Percentiles rank a stretch among this genome's conserved stretches.
Evolutionary conservation across 2,797 vertebrate species (phyloP).

Genomic region (Chrysolophus pictus): DNA sequence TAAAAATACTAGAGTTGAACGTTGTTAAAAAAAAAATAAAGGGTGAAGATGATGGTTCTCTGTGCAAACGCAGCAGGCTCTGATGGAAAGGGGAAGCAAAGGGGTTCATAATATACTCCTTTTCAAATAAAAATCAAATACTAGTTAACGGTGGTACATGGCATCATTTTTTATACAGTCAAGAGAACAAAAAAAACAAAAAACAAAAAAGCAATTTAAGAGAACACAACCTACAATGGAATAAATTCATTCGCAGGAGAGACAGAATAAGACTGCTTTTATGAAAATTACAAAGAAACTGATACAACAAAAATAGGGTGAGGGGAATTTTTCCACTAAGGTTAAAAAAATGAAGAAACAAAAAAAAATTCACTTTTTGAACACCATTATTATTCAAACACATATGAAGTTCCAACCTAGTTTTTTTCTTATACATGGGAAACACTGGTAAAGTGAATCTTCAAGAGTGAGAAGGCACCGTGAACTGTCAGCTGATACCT

Average conservation of each 20-base stretch:
- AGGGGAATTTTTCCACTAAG: constrained; percentile 64
- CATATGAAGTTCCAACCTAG: constrained; percentile 60
- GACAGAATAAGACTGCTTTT: constrained; percentile 72
- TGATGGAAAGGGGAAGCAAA: constrained; percentile 16
- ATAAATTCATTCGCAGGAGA: constrained; percentile 76
- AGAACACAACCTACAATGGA: constrained; percentile 74
- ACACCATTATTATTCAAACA: constrained; percentile 71
- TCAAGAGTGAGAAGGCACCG: constrained; percentile 64
- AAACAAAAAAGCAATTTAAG: constrained; percentile 44
- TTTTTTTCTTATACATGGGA: constrained; percentile 57
- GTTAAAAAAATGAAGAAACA: constrained; percentile 74
- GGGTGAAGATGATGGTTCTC: constrained; percentile 39
- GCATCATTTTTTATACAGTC: constrained; percentile 61
- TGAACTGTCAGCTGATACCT: constrained; percentile 56
- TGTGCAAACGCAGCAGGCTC: constrained; percentile 41
- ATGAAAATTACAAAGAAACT: constrained; percentile 75
- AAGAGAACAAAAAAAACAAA: constrained; percentile 52
- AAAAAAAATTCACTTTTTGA: constrained; percentile 41
- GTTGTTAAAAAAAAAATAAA: constrained; percentile 63
- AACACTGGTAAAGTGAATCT: constrained; percentile 66
- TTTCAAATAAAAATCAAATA: constrained; percentile 57
- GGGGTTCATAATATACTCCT: constrained; percentile 55
- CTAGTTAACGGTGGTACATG: constrained; percentile 65
- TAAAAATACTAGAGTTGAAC: constrained; percentile 80
- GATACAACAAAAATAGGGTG: constrained; percentile 69